Percentiles rank a stretch among this genome's conserved stretches.
Conservation (phyloP, 2,888 invertebrate genomes). For the Meganola albula region DNA sequence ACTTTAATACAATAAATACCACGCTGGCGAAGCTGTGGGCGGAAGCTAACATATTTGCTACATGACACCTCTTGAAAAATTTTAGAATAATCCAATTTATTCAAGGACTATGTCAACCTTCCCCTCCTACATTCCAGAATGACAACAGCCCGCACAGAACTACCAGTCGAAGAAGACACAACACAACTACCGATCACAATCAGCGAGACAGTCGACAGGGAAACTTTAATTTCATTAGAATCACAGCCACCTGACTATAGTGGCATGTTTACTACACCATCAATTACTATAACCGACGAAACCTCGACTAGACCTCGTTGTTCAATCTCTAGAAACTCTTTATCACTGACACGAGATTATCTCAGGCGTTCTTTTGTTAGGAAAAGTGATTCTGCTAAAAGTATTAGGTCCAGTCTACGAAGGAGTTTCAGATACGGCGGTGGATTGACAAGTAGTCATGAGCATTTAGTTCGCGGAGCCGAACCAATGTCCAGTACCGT, state of each 20-base stretch:
- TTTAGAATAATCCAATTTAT: no score
- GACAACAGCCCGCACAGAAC: conserved; percentile 47
- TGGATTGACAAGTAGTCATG: conserved; percentile 70
- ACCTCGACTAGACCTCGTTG: conserved; percentile 32
- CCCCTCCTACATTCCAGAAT: conserved; percentile 59
- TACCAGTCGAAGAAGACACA: conserved; percentile 40
- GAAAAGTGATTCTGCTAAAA: conserved; percentile 63
- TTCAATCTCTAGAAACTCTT: conserved; percentile 47
- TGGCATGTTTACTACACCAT: conserved; percentile 42
- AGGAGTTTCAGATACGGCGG: conserved; percentile 66
- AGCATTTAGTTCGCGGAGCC: conserved; percentile 78
- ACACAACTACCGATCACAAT: conserved; percentile 61
- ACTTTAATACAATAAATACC: no score
- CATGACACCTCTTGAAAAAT: no score
- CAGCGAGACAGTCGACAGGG: conserved; percentile 61
- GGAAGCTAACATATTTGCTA: no score
- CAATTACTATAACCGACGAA: conserved; percentile 54
- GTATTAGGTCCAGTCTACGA: conserved; percentile 61
- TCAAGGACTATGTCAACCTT: no score
- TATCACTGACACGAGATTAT: conserved; percentile 55
- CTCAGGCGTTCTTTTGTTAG: conserved; percentile 60
- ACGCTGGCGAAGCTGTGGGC: no score
- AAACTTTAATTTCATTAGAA: conserved; percentile 24
- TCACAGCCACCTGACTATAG: conserved; percentile 44
- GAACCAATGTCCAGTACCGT: conserved; percentile 78